Percentiles rank a stretch among this genome's conserved stretches.
These are phyloP conservation scores for Acromyrmex charruanus DNA, from an alignment of 1,140 invertebrate species.

Conservation along the genomic window DNA sequence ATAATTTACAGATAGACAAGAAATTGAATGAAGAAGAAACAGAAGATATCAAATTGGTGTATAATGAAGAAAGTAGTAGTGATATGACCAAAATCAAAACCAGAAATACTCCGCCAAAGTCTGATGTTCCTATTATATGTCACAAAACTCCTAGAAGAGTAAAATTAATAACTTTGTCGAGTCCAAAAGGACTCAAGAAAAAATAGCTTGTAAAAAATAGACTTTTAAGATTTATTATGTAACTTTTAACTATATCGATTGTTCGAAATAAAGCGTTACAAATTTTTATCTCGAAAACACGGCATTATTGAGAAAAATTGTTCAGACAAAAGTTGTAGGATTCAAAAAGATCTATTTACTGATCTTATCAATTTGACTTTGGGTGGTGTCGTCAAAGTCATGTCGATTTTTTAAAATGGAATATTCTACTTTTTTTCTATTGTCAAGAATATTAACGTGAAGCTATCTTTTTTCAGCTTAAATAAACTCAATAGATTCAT, in stretches of 20 bases:
- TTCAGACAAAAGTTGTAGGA: too few species aligned
- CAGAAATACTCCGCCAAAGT: constrained; percentile 78
- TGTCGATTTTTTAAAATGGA: too few species aligned
- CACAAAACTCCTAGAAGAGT: constrained; percentile 89
- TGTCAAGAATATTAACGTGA: too few species aligned
- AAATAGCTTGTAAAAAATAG: constrained; percentile 32
- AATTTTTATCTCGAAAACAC: too few species aligned
- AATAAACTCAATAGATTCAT: too few species aligned
- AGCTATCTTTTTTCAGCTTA: too few species aligned
- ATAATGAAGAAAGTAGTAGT: constrained; percentile 86
- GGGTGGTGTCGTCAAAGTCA: too few species aligned
- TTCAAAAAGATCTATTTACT: too few species aligned
- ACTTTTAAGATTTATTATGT: not conserved
- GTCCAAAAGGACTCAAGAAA: constrained; percentile 90
- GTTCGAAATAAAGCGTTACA: too few species aligned
- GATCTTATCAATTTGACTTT: too few species aligned
- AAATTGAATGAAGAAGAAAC: constrained; percentile 75
- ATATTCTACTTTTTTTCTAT: too few species aligned
- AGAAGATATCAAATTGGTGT: constrained; percentile 90
- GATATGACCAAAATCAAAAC: constrained; percentile 63
- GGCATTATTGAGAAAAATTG: too few species aligned
- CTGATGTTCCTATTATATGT: constrained; percentile 71
- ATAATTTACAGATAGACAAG: not conserved
- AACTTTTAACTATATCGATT: not conserved
- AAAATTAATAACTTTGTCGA: constrained; percentile 91